Conservation (phyloP, 2,113 vertebrate genomes). For the Erinaceus europaeus region DNA sequence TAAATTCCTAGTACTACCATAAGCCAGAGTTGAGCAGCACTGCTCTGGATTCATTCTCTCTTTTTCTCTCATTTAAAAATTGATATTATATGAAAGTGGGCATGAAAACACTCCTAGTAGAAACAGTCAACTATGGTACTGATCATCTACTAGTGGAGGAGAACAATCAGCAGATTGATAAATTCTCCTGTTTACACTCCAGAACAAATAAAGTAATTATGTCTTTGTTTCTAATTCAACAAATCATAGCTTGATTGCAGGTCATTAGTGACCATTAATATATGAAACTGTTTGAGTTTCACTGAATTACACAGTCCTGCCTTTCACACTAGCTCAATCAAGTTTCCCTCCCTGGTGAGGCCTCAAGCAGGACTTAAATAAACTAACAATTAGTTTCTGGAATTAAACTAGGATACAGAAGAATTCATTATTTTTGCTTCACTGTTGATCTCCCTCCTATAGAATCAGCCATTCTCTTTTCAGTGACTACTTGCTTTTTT, state of each 20-base stretch:
- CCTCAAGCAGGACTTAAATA: slow-evolving; percentile 28
- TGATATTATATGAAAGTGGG: background rate
- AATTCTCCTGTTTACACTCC: background rate
- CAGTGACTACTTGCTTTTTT: background rate
- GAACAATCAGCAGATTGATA: slow-evolving; percentile 1
- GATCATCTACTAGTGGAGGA: background rate
- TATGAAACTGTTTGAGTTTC: slow-evolving; percentile 33
- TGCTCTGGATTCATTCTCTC: no score
- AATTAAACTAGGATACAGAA: slow-evolving; percentile 28
- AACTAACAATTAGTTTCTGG: slow-evolving; percentile 53
- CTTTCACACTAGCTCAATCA: slow-evolving; percentile 41
- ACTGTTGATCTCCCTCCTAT: background rate
- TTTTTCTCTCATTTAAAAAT: no score
- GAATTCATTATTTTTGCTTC: slow-evolving; percentile 50
- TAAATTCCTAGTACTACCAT: no score
- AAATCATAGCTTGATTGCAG: slow-evolving; percentile 58
- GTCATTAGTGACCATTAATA: slow-evolving; percentile 68
- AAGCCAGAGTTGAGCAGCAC: no score
- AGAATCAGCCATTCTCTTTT: background rate
- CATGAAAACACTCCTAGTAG: background rate
- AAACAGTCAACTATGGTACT: background rate
- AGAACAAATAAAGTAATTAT: slow-evolving; percentile 47
- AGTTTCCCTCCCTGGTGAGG: background rate
- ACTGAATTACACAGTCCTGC: slow-evolving; percentile 35
- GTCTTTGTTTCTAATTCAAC: slow-evolving; percentile 60